Base-by-base conservation (phyloP, 2,797 vertebrate species). In the Spinibarbus caldwelli region DNA sequence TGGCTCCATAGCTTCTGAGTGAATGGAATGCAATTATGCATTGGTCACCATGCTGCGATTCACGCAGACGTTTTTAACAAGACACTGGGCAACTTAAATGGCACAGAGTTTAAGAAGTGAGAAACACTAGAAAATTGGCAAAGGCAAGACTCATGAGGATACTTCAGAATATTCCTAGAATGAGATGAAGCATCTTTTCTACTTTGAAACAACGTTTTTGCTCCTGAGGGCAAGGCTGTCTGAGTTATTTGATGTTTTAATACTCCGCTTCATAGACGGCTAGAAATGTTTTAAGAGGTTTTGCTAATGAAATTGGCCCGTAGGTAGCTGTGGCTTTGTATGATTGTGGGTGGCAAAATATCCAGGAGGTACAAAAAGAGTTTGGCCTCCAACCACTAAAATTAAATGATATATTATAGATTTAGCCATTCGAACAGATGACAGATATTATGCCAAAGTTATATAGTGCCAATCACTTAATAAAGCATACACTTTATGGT, bases 281-380 rank as follows among this genome's bases (percentile, higher is more conserved):
- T 93, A 89, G 89, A 89, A 91, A 90, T 85, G 87, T 78, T 90
- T 90, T 88, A 87, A 93, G 90, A 92, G 88, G 87, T 90, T 92
- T 86, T 89, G 89, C 91, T 94, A 94, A 95, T 95, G 93, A 93
- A 94, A 93, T 92, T 93, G 92, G 93, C 93, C 91, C 89, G 87
- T 88, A 89, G 89, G 90, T 91, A 59, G 89, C 76, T 85, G 90
- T 88, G 91, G 91, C 89, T 90, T 92, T 93, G 92, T 93, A 88
- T 89, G 87, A 83, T 91, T 88, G 91, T 87, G 91, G 91, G 91
- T 92, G 89, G 88, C 89, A 86, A 88, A 94, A 92, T 67, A 84
- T 90, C 89, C 90, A 92, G 91, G 90, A 90, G 92, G 66, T 49
- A 75, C 71, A 85, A 62, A 85, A 83, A 73, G 62, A 78, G 41